Evolutionary conservation across 2,888 invertebrate species (phyloP), one percentile per base, ranked within the genome.

Genomic region (Plagodis dolabraria): DNA sequence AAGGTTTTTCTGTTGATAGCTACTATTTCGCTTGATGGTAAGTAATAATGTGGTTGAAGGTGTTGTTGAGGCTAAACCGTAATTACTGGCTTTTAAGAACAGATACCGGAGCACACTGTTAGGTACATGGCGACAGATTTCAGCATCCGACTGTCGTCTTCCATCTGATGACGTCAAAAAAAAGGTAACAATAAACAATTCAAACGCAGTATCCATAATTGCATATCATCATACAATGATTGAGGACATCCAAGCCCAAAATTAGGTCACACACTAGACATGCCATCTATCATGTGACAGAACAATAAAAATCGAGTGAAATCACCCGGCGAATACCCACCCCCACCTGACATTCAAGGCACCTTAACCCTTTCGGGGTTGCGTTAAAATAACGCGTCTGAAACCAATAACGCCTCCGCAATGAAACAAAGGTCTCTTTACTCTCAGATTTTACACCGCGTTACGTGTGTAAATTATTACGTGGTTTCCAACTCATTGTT

Each of bases 221-320:
- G 43, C 43, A 43, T 38, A 38, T 38, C 38, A 38, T 22, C 38
- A 38, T 38, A 9, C 38, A 1, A 8, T 38, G 9, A 8, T 38
- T 22, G 22, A 38, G 38, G 38, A 38, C 38, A 38, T 9, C 38
- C 38, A n/a, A 42, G 10, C 12, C 6, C 46, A 42, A 54, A 54
- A 59, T 44, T 57, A 54, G 47, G 33, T 40, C 47, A 50, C 22
- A 48, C 38, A 53, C 53, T 34, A 57, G 48, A 52, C 61, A 56
- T 57, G 59, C 57, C 35, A 65, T 62, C 43, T 60, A 54, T 60
- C 63, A 60, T 58, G 60, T 58, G 50, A 48, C 36, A 47, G 22
- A 7, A 60, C 51, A 60, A 56, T 65, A 60, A 65, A 59, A 58
- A 54, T 42, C 43, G 46, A 45, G 51, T 49, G 45, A 45, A 56